A percentile compares a stretch with the other conserved stretches of the same genome.
These are phyloP conservation scores for Chymomyza caudatula DNA, from an alignment of 2,888 invertebrate species.

Conservation along the genomic window DNA sequence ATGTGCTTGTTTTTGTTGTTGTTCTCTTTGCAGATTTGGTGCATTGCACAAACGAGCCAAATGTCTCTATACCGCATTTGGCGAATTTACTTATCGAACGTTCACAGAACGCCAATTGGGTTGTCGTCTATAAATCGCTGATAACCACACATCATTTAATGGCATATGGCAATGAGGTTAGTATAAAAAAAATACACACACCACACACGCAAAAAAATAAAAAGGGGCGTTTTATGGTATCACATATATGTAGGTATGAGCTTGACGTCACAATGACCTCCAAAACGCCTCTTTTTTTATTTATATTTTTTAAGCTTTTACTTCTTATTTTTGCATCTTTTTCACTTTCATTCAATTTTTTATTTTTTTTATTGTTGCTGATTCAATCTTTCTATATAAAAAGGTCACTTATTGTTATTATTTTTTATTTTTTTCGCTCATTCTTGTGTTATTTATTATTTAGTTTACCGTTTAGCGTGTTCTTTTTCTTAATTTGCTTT, in stretches of 20 bases:
- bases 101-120: constrained; percentile 98
- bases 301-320: neutral
- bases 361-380: constrained; percentile 9
- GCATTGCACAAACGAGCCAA: constrained; percentile 99
- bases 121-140: constrained; percentile 98
- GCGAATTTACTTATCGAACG: constrained; percentile 98
- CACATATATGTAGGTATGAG: neutral
- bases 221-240: constrained; percentile 23
- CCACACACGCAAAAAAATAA: neutral
- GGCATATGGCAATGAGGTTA: constrained; percentile 99
- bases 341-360: constrained; percentile 12
- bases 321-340: too few relatives aligned
- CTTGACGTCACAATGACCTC: neutral
- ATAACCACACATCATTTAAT: constrained; percentile 99
- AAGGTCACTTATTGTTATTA: constrained; percentile 25
- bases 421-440: neutral
- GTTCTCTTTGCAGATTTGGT: constrained; percentile 91
- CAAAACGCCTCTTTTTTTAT: neutral
- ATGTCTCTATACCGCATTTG: constrained; percentile 99
- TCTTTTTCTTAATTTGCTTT: neutral
- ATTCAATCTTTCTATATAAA: neutral
- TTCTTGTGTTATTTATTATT: neutral
- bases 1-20: constrained; percentile 6
- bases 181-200: constrained; percentile 43
- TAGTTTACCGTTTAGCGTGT: neutral